Evolutionary conservation across 2,888 invertebrate genomes (phyloP).

Genomic region (Rhogogaster chlorosoma): DNA sequence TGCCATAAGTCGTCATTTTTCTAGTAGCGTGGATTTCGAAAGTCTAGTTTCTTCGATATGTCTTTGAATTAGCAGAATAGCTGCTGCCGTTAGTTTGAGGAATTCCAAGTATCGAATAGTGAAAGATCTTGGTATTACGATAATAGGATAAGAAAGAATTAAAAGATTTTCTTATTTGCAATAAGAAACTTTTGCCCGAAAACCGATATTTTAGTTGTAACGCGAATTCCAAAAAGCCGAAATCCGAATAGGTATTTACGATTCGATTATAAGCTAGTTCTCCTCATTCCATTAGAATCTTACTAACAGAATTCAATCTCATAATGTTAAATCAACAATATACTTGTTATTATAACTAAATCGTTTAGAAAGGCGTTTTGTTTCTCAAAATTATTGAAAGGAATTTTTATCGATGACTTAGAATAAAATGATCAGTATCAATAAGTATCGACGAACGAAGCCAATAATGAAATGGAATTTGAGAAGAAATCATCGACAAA

Average conservation of each 20-base stretch:
- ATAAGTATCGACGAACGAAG: neutral
- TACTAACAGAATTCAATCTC: neutral
- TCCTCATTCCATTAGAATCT: neutral
- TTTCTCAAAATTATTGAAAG: neutral
- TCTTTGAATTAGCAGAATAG: neutral
- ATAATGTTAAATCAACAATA: neutral
- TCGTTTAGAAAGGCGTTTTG: neutral
- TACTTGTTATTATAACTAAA: neutral
- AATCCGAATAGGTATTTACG: neutral
- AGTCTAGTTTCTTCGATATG: neutral
- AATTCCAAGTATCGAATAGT: neutral
- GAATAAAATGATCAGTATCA: neutral
- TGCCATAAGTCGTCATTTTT: constrained; percentile 24
- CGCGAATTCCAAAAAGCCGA: neutral
- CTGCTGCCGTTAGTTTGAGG: neutral
- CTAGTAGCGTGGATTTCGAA: neutral
- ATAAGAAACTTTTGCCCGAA: neutral
- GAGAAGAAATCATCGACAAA: neutral
- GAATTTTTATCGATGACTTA: neutral
- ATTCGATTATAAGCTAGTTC: neutral
- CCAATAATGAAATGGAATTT: neutral
- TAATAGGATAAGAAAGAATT: neutral
- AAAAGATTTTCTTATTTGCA: neutral
- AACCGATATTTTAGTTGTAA: neutral
- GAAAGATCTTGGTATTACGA: neutral